Evolutionary conservation across 2,797 vertebrate species (phyloP).

Genomic region (Arremon brunneinucha): DNA sequence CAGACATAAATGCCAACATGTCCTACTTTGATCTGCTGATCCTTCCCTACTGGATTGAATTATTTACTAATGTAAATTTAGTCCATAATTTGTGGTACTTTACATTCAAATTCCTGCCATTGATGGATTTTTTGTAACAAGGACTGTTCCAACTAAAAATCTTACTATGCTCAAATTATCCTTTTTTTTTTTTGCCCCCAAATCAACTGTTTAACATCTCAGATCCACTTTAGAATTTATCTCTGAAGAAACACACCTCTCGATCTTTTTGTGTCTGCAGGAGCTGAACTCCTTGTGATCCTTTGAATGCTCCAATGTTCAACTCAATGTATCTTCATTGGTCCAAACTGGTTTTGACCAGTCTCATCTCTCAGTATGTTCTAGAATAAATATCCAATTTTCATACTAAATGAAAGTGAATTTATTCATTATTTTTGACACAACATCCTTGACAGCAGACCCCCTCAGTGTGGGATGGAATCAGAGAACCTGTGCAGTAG

Average conservation of each 20-base stretch:
- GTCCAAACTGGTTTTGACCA: not conserved
- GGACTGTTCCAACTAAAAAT: not conserved
- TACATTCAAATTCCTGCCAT: not conserved
- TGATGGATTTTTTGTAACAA: not conserved
- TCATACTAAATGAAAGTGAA: not conserved
- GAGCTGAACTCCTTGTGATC: not conserved
- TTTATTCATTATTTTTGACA: not conserved
- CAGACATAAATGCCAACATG: not conserved
- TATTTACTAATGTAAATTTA: not conserved
- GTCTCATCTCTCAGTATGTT: not conserved
- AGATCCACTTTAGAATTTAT: not conserved
- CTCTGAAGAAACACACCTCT: not conserved
- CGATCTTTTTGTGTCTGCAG: not conserved
- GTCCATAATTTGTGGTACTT: not conserved
- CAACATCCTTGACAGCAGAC: not conserved
- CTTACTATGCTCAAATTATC: not conserved
- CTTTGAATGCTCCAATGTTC: not conserved
- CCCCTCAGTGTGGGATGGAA: not conserved
- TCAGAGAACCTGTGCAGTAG: not conserved
- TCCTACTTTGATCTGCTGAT: not conserved
- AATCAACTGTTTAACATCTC: not conserved
- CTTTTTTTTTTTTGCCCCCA: accelerated
- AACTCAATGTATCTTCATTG: not conserved
- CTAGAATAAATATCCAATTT: not conserved
- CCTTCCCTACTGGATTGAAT: not conserved